Percentiles rank a stretch among this genome's conserved stretches.
These are phyloP conservation scores for Pangasianodon gigas DNA, from an alignment of 2,113 vertebrate species.

Conservation along the genomic window DNA sequence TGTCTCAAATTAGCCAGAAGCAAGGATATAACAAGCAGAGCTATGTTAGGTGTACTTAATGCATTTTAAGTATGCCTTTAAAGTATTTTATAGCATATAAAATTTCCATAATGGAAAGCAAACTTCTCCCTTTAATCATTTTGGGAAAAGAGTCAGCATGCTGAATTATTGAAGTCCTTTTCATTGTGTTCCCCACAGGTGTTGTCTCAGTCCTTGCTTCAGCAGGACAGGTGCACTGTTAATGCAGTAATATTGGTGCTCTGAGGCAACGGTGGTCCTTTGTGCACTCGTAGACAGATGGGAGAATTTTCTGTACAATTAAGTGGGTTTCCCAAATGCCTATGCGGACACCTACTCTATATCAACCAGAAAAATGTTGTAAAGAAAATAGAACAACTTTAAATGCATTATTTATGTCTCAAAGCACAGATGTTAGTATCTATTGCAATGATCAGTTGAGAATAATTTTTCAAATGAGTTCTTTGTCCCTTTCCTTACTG, in stretches of 20 bases:
- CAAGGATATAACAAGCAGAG: background rate
- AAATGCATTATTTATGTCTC: constrained; percentile 13
- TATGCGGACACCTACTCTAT: constrained; percentile 8
- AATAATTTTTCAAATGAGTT: constrained; percentile 7
- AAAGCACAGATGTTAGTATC: constrained; percentile 12
- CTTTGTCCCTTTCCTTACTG: constrained; percentile 56
- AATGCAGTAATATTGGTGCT: constrained; percentile 17
- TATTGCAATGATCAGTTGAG: constrained; percentile 29
- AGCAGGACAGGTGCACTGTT: constrained; percentile 19
- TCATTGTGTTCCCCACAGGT: background rate
- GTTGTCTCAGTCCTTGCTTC: constrained; percentile 10
- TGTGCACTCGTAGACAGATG: constrained; percentile 47
- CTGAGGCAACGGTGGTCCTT: constrained; percentile 24
- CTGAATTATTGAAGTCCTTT: background rate
- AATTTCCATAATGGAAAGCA: background rate
- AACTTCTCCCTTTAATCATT: background rate
- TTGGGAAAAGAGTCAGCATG: background rate
- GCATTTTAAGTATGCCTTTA: background rate
- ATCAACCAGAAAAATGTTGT: constrained; percentile 22
- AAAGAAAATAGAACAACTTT: constrained; percentile 2
- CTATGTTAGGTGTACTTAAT: background rate
- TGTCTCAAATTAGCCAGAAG: constrained; percentile 9
- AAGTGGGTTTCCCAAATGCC: constrained; percentile 39
- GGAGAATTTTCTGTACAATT: constrained; percentile 53
- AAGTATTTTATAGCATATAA: background rate